A percentile compares a stretch with the other conserved stretches of the same genome.
Evolutionary conservation across 2,113 vertebrate genomes (phyloP).

Genomic region (Ophthalmolycus amberensis): DNA sequence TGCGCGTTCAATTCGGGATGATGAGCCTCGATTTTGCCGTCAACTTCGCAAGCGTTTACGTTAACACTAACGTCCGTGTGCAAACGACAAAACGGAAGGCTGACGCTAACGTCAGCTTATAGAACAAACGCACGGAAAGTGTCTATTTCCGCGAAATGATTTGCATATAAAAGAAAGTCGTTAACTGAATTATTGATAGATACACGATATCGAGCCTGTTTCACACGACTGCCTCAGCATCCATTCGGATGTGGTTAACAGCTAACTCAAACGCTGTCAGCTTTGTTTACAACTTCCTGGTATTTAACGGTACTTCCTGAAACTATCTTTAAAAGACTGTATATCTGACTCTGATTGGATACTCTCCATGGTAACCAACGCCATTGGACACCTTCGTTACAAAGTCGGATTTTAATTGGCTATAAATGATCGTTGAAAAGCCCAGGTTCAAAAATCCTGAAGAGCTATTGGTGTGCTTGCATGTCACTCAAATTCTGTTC

Average conservation of each 20-base stretch:
- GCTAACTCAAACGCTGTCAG: conserved; percentile 71
- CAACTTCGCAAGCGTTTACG: conserved; percentile 10
- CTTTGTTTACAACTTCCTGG: conserved; percentile 83
- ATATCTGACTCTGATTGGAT: conserved; percentile 74
- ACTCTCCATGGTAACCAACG: background rate
- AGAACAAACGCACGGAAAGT: background rate
- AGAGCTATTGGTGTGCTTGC: conserved; percentile 19
- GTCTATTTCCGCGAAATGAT: background rate
- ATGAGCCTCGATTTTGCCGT: background rate
- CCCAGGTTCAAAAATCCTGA: background rate
- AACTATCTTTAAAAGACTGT: conserved; percentile 82
- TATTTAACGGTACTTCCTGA: conserved; percentile 81
- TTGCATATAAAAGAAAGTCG: background rate
- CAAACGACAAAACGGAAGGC: conserved; percentile 41
- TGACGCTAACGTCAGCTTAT: conserved; percentile 49
- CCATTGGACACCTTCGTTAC: conserved; percentile 56
- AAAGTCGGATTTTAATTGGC: conserved; percentile 49
- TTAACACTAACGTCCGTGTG: conserved; percentile 41
- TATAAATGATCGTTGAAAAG: background rate
- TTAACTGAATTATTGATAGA: background rate
- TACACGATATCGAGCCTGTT: conserved; percentile 16
- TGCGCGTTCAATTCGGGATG: background rate
- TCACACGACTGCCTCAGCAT: conserved; percentile 17
- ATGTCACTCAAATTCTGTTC: conserved; percentile 43
- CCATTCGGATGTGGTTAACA: conserved; percentile 45